A percentile compares a stretch with the other conserved stretches of the same genome.
Conservation (phyloP, 1,140 invertebrate genomes). For the Trissolcus basalis region DNA sequence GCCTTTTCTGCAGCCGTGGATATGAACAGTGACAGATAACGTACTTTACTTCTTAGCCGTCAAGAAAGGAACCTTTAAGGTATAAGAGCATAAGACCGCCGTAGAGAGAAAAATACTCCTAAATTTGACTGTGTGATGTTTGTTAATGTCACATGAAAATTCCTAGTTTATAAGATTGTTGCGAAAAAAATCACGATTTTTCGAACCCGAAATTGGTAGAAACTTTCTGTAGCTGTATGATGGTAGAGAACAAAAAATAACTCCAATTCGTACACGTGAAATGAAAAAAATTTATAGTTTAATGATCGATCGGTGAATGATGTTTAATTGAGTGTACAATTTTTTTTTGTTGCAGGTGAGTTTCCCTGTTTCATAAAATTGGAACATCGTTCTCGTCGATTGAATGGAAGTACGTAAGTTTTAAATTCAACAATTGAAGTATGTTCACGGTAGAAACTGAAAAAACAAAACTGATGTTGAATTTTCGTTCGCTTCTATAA, state of each 20-base stretch:
- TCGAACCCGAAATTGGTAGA: too few relatives aligned
- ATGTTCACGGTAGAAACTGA: too few relatives aligned
- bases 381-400: neutral
- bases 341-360: constrained; percentile 1
- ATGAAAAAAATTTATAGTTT: neutral
- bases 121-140: constrained; percentile 31
- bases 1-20: constrained; percentile 48
- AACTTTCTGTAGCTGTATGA: too few relatives aligned
- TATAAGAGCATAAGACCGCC: constrained; percentile 35
- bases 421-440: neutral
- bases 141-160: constrained; percentile 4
- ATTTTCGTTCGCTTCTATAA: too few relatives aligned
- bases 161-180: neutral
- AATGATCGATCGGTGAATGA: neutral
- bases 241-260: too few relatives aligned
- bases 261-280: too few relatives aligned
- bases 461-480: too few relatives aligned
- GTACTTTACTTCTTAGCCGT: constrained; percentile 53
- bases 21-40: constrained; percentile 56
- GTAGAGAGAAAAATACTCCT: constrained; percentile 43
- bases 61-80: constrained; percentile 29
- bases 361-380: constrained; percentile 1
- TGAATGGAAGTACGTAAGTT: neutral
- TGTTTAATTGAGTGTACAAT: neutral
- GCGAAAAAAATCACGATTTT: too few relatives aligned